These are phyloP conservation scores for Holocentrus rufus DNA, from an alignment of 2,797 vertebrate genomes.

Conservation along the genomic window DNA sequence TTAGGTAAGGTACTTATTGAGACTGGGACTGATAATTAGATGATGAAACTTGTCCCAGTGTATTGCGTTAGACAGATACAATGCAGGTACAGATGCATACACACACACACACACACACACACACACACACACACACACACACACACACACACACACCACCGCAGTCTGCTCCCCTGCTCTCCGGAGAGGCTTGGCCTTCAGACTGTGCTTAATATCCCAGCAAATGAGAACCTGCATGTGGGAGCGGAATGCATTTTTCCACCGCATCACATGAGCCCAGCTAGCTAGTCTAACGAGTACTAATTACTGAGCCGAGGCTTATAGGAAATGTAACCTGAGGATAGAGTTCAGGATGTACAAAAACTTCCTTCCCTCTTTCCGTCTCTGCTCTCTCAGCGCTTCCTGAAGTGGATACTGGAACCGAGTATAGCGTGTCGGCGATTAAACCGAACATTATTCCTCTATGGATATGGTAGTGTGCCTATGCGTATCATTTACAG, in stretches of 20 bases:
- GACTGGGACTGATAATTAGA: constrained; percentile 56
- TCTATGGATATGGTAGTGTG: constrained; percentile 35
- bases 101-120: constrained; percentile 15
- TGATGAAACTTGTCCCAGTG: constrained; percentile 52
- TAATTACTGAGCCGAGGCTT: constrained; percentile 60
- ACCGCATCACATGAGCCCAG: constrained; percentile 42
- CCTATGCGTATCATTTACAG: constrained; percentile 36
- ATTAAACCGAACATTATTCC: constrained; percentile 39
- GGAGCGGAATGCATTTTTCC: constrained; percentile 26
- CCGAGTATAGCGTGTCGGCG: constrained; percentile 45
- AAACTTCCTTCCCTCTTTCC: constrained; percentile 53
- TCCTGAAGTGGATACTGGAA: constrained; percentile 57
- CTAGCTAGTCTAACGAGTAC: constrained; percentile 48
- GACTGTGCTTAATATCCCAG: constrained; percentile 57
- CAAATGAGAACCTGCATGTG: constrained; percentile 43
- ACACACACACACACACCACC: no score
- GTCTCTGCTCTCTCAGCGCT: constrained; percentile 37
- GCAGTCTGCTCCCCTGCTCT: constrained; percentile 32
- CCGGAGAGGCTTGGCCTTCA: constrained; percentile 58
- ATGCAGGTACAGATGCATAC: not conserved
- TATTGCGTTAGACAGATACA: constrained; percentile 34
- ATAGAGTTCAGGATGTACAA: constrained; percentile 44
- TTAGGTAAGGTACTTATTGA: constrained; percentile 57
- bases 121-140: constrained; percentile 11
- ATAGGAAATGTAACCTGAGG: constrained; percentile 68